Evolutionary conservation across 1,140 invertebrate species (phyloP).

Genomic region (Drosophila nasuta): DNA sequence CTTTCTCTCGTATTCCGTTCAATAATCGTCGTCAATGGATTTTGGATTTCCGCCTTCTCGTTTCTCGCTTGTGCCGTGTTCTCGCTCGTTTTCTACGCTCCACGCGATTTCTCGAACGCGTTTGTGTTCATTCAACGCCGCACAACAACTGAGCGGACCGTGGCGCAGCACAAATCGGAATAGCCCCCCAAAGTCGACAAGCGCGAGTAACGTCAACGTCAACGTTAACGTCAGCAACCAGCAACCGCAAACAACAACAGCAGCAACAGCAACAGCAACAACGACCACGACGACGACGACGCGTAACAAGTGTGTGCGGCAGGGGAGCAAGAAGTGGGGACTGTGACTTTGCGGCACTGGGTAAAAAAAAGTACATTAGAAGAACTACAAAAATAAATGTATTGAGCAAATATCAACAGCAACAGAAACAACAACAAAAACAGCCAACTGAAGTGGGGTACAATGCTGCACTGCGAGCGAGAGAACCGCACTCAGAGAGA

Average conservation of each 20-base stretch:
- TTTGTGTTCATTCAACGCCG: constrained; percentile 67
- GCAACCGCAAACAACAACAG: constrained; percentile 2
- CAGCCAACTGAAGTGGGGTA: constrained; percentile 21
- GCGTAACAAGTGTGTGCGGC: constrained; percentile 70
- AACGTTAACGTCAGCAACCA: constrained; percentile 29
- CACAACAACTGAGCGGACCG: constrained; percentile 70
- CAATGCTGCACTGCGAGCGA: constrained; percentile 27
- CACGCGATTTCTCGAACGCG: constrained; percentile 61
- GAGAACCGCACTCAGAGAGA: constrained; percentile 18
- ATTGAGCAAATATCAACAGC: constrained; percentile 77
- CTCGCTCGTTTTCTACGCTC: constrained; percentile 28
- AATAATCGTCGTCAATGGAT: constrained; percentile 13
- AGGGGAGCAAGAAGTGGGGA: background rate
- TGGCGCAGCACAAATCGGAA: constrained; percentile 52
- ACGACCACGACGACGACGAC: constrained; percentile 23
- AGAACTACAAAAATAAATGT: constrained; percentile 74
- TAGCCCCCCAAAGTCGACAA: constrained; percentile 48
- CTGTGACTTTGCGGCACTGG: background rate
- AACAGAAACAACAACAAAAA: background rate
- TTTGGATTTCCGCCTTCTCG: constrained; percentile 20
- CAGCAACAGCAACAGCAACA: too few species aligned
- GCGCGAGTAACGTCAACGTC: constrained; percentile 40
- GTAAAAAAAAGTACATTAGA: constrained; percentile 53
- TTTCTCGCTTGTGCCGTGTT: constrained; percentile 9
- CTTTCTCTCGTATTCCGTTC: background rate